Evolutionary conservation across 2,113 vertebrate genomes (phyloP), one percentile per base, ranked within the genome.

Genomic region (Strix aluco): DNA sequence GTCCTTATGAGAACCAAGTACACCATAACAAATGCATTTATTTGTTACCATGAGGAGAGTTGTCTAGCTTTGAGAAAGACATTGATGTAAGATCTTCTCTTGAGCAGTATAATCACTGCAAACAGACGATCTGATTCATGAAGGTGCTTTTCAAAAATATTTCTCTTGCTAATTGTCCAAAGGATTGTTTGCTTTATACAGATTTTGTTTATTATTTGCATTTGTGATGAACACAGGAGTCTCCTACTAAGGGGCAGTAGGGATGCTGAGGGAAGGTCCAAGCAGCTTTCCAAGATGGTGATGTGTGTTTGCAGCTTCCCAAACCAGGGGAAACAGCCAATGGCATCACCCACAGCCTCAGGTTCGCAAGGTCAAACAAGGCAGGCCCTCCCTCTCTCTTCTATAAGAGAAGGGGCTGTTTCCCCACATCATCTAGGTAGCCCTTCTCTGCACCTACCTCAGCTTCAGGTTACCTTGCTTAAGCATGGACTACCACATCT

Each of bases 1-100:
- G 91, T 94, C 95, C 91, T 95, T 92, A 88, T 12, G 81, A 96
- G 94, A 85, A 92, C 58, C 87, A 81, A 87, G 91, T 27, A 12
- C 86, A 87, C 73, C 78, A 15, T 1, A 85, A 74, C 62, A 85
- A 95, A 94, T 26, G 58, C 67, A 18, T 85, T 82, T 85, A 46
- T 91, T 88, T 79, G 87, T 58, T 62, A 29, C 62, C 67, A 25
- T 0, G 58, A 89, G 86, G 49, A 92, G 81, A 70, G 78, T 13
- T 46, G 49, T 30, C 62, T 6, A 18, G 62, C 90, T 92, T 40
- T 38, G 61, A 89, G 91, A 79, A 27, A 74, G 11, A 17, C 47
- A 14, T 6, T 5, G 40, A 30, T 78, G 77, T 11, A 57, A 92
- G 82, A 59, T 71, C 72, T 87, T 65, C 66, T 44, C 86, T 54